Evolutionary conservation across 2,797 vertebrate genomes (phyloP).

Genomic region (Synanceia verrucosa): DNA sequence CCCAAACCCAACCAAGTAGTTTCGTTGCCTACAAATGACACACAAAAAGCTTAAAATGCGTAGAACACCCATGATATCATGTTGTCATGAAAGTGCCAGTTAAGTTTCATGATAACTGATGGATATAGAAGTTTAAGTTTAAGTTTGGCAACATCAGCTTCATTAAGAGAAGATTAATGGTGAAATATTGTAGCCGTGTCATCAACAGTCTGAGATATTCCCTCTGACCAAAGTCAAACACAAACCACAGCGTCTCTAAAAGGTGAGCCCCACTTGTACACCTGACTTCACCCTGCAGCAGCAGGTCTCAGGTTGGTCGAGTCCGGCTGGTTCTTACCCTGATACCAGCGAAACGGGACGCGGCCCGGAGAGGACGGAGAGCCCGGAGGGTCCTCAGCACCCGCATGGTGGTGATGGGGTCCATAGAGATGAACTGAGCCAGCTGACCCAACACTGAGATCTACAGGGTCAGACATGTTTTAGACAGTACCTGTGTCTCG

Average conservation of each 20-base stretch:
- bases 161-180: background rate
- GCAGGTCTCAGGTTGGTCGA: background rate
- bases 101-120: too few relatives aligned
- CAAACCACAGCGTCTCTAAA: constrained; percentile 5
- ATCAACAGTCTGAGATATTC: background rate
- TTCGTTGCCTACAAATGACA: too few relatives aligned
- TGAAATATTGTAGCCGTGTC: background rate
- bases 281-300: background rate
- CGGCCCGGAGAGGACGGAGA: constrained; percentile 88
- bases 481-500: background rate
- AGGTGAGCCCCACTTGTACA: background rate
- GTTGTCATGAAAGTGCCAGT: too few relatives aligned
- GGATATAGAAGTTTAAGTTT: too few relatives aligned
- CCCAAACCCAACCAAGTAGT: too few relatives aligned
- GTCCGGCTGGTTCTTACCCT: constrained; percentile 83
- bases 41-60: too few relatives aligned
- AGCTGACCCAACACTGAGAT: constrained; percentile 78
- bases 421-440: constrained; percentile 72
- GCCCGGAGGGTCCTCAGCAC: constrained; percentile 90
- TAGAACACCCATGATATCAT: too few relatives aligned
- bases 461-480: constrained; percentile 36
- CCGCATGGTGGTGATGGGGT: constrained; percentile 79
- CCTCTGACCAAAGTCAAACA: background rate
- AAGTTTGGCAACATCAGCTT: too few relatives aligned
- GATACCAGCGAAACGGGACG: constrained; percentile 93